phyloP scores from a whole-genome alignment of 2,797 vertebrate genomes.

The Pyrocephalus nanus region DNA sequence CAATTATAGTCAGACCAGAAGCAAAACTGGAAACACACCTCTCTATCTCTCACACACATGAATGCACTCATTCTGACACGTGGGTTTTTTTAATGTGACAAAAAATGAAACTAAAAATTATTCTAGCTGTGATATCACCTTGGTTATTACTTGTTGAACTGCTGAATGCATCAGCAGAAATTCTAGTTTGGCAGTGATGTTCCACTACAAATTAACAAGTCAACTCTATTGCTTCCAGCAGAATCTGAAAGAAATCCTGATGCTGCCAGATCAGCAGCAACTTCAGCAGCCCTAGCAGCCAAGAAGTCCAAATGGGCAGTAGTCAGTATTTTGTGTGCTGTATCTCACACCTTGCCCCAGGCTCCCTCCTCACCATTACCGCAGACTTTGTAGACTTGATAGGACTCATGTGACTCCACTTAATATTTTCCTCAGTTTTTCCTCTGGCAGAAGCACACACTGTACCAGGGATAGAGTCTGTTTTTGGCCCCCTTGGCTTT shows the following conservation, averaged over 20 bases:
- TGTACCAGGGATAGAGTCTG: neutral
- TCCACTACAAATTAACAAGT: neutral
- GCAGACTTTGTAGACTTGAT: conserved; percentile 14
- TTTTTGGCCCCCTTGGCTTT: neutral
- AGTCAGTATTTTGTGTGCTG: neutral
- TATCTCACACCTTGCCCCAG: neutral
- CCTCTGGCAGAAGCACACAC: neutral
- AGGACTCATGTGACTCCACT: neutral
- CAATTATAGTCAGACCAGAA: neutral
- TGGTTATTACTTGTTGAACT: neutral
- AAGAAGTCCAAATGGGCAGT: neutral
- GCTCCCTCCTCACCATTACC: neutral
- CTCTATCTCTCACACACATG: rapidly evolving
- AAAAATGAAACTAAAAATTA: neutral
- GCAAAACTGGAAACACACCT: neutral
- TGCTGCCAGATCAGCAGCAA: neutral
- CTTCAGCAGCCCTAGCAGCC: neutral
- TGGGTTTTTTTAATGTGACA: neutral
- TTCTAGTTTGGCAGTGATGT: neutral
- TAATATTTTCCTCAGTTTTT: neutral
- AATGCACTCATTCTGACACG: rapidly evolving
- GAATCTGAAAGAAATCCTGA: neutral
- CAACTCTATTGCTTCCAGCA: neutral
- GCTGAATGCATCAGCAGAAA: neutral
- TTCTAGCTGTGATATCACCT: neutral